A percentile compares a stretch with the other conserved stretches of the same genome.
These are phyloP conservation scores for Lateolabrax maculatus DNA, from an alignment of 2,797 vertebrate genomes.

Conservation along the genomic window DNA sequence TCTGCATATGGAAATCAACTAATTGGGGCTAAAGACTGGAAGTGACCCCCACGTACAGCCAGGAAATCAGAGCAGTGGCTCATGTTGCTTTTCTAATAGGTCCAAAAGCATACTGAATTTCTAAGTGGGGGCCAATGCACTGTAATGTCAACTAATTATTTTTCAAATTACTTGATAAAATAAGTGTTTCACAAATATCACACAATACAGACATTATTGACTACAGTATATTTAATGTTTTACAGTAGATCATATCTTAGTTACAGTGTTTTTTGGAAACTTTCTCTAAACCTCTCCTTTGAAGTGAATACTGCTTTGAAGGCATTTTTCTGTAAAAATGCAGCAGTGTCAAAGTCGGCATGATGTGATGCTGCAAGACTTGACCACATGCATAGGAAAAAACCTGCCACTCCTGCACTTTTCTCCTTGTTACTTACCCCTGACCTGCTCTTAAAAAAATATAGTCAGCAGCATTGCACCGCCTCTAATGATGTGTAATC, in stretches of 20 bases:
- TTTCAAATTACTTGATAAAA: neutral
- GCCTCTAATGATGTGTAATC: constrained; percentile 83
- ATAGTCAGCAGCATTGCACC: constrained; percentile 79
- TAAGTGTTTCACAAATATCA: constrained; percentile 1
- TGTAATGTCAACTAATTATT: constrained; percentile 16
- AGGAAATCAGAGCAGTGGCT: constrained; percentile 16
- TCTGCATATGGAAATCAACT: constrained; percentile 49
- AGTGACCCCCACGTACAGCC: constrained; percentile 22
- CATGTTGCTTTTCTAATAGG: constrained; percentile 48
- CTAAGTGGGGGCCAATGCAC: neutral
- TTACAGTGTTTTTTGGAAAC: constrained; percentile 28
- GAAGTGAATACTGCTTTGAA: constrained; percentile 67
- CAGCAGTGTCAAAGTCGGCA: constrained; percentile 74
- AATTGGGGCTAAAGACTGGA: constrained; percentile 37
- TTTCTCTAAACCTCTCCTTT: constrained; percentile 27
- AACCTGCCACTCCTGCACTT: constrained; percentile 78
- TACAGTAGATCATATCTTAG: neutral
- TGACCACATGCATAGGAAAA: constrained; percentile 74
- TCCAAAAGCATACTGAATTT: constrained; percentile 7
- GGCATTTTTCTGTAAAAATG: constrained; percentile 65
- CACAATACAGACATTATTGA: neutral
- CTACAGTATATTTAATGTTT: neutral
- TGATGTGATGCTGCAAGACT: constrained; percentile 74
- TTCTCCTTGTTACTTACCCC: constrained; percentile 77
- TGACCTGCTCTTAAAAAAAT: constrained; percentile 78